A percentile compares a stretch with the other conserved stretches of the same genome.
phyloP scores from a whole-genome alignment of 2,888 invertebrate genomes.

The Ophraella communa region DNA sequence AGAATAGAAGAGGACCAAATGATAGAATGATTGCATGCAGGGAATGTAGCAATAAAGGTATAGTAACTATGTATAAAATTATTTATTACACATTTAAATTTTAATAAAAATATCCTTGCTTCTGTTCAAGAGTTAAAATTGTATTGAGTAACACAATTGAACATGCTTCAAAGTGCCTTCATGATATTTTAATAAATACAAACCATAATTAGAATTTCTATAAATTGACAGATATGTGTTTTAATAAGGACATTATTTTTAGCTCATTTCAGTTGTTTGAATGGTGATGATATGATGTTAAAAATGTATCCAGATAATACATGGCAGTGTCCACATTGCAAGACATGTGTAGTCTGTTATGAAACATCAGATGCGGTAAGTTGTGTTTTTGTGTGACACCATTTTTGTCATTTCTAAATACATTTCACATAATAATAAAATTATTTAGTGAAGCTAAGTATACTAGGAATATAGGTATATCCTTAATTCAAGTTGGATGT shows the following conservation, averaged over 20 bases:
- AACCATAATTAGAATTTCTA: too few species aligned
- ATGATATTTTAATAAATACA: not conserved
- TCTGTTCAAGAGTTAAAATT: too few species aligned
- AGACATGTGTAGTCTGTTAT: constrained; percentile 82
- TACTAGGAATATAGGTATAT: too few species aligned
- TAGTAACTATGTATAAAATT: too few species aligned
- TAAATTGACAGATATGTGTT: too few species aligned
- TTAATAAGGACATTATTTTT: constrained; percentile 39
- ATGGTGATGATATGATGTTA: constrained; percentile 70
- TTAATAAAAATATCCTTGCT: too few species aligned
- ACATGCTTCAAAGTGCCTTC: too few species aligned
- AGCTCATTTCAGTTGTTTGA: constrained; percentile 75
- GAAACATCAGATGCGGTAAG: constrained; percentile 78
- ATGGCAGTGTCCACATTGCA: constrained; percentile 92
- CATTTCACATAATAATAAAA: too few species aligned
- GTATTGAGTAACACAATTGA: too few species aligned
- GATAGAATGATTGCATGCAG: constrained; percentile 73
- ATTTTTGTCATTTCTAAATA: not conserved
- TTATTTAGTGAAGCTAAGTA: too few species aligned
- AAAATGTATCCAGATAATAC: constrained; percentile 71
- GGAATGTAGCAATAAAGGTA: constrained; percentile 76
- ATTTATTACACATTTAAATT: too few species aligned
- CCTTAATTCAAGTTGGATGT: too few species aligned
- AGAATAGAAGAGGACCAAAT: constrained; percentile 65
- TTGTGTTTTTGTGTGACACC: constrained; percentile 45